These are phyloP conservation scores for Bufotes viridis DNA, from an alignment of 2,797 vertebrate species.

Conservation along the genomic window DNA sequence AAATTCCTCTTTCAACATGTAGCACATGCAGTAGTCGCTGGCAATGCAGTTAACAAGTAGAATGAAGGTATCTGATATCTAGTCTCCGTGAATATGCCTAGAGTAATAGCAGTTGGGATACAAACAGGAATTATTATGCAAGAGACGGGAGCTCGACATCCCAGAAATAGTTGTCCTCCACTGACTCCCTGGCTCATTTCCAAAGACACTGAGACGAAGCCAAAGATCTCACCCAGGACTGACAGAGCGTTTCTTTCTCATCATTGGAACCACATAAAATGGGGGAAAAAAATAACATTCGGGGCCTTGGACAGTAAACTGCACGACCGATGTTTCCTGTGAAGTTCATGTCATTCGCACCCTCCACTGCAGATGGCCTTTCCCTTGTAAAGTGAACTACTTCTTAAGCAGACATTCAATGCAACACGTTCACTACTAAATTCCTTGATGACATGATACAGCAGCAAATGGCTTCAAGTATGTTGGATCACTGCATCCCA, in stretches of 20 bases:
- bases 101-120: not conserved
- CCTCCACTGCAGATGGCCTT: not conserved
- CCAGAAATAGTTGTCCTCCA: slow-evolving; percentile 38
- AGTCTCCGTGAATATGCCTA: not conserved
- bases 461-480: slow-evolving; percentile 29
- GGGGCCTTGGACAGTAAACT: not conserved
- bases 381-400: not conserved
- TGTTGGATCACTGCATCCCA: slow-evolving; percentile 18
- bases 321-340: not conserved
- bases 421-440: not conserved
- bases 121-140: not conserved
- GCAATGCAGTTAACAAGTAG: not conserved
- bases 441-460: slow-evolving; percentile 6
- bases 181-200: slow-evolving; percentile 34
- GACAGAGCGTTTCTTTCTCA: not conserved
- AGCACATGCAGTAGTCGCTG: not conserved
- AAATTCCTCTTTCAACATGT: not conserved
- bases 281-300: not conserved
- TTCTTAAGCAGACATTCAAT: not conserved
- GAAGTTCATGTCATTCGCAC: not conserved
- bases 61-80: not conserved
- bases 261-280: not conserved
- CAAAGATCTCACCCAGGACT: slow-evolving; percentile 1
- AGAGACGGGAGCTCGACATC: not conserved
- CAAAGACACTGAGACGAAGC: slow-evolving; percentile 15